Evolutionary conservation across 2,888 invertebrate species (phyloP), one percentile per base, ranked within the genome.

Genomic region (Horisme vitalbata): DNA sequence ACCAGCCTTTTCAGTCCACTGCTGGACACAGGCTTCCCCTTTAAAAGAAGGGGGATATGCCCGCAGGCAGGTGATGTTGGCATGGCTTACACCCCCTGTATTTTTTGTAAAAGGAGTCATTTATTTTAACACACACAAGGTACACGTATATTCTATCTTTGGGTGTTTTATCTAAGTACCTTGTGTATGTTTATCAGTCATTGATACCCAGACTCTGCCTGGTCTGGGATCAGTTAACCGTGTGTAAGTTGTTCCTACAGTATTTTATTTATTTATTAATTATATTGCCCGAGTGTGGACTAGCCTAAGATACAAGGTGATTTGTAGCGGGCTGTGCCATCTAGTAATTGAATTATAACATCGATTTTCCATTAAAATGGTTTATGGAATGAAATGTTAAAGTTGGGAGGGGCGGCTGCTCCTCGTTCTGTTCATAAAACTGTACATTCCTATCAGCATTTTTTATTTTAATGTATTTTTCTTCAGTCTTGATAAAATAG

Each of bases 361-460:
- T 89, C 83, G 88, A 89, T 89, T 89, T 88, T 80, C 87, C 86
- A 87, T 89, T 88, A 87, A 87, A 85, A 86, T 85, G 87, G 69
- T 88, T 88, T 85, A 86, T 86, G 87, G 85, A 81, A 79, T 83
- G 82, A 80, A 86, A 83, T 82, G 84, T 81, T 74, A 77, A 80
- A 83, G 79, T 76, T 71, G 71, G 82, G 83, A 69, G 79, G 77
- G 79, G 82, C 76, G 67, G 55, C 63, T 60, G 65, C 66, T 68
- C 61, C 63, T 62, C 57, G 64, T 60, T 68, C 65, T 65, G 57
- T 57, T 49, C 55, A 44, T 59, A 53, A 61, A 65, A 52, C 30
- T 7, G 27, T 35, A 38, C 27, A 21, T 44, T 30, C 33, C 39
- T 44, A 28, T 35, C 31, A 6, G 15, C 3, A 30, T 30, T 37